Percentiles rank a stretch among this genome's conserved stretches.
These are phyloP conservation scores for Thelaira solivaga DNA, from an alignment of 2,888 invertebrate genomes.

Conservation along the genomic window DNA sequence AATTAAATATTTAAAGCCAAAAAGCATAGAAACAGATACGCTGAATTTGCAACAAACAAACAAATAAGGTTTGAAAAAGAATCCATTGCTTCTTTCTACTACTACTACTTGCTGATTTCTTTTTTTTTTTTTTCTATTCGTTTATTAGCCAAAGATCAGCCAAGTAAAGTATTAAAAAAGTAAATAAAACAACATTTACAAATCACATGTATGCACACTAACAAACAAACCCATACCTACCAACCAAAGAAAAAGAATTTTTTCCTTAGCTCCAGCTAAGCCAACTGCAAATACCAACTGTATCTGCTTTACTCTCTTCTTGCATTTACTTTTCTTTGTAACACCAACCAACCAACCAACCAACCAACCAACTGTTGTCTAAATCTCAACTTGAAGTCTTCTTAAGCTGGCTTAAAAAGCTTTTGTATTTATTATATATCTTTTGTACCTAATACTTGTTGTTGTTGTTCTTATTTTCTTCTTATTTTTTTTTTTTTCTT, in stretches of 20 bases:
- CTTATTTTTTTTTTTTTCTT: no score
- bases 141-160: conserved; percentile 17
- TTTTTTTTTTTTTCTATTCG: neutral
- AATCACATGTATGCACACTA: neutral
- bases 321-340: neutral
- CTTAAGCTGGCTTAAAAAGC: neutral
- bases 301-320: neutral
- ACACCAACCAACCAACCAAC: no score
- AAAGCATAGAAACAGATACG: neutral
- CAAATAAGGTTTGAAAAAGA: conserved; percentile 11
- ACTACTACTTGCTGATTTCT: no score
- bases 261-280: neutral
- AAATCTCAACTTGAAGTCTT: neutral
- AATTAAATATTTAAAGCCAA: conserved; percentile 16
- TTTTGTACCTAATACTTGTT: no score
- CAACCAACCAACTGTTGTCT: no score
- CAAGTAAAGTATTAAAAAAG: neutral
- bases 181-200: neutral
- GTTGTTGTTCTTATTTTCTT: neutral
- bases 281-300: neutral
- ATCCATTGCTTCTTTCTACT: neutral
- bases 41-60: neutral
- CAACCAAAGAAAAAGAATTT: conserved; percentile 7
- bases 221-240: no score
- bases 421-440: conserved; percentile 9